Percentiles rank a stretch among this genome's conserved stretches.
Conservation (phyloP, 2,113 vertebrate species). For the Sylvietta virens region DNA sequence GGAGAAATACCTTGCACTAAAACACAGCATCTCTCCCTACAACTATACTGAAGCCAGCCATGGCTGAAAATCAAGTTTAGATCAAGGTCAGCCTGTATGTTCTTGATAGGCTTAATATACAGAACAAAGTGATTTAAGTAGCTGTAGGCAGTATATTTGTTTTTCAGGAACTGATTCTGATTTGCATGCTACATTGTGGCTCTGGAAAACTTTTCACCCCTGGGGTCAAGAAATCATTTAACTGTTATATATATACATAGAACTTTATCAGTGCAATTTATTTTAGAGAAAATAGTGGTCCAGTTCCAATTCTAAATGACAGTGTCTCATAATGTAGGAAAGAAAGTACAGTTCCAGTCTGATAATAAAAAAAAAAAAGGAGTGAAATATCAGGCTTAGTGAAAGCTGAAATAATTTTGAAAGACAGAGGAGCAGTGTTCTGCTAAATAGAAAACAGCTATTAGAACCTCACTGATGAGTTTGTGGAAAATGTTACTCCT, state of each 20-base stretch:
- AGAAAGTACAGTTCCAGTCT: background rate
- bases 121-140: background rate
- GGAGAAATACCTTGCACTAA: background rate
- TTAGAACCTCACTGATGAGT: background rate
- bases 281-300: background rate
- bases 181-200: background rate
- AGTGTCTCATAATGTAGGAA: background rate
- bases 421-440: background rate
- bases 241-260: background rate
- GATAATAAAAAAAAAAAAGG: background rate
- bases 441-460: background rate
- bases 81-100: background rate
- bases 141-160: background rate
- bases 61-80: background rate
- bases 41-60: background rate
- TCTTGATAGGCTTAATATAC: background rate
- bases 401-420: background rate
- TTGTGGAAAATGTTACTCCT: background rate
- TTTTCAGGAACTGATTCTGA: background rate
- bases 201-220: background rate
- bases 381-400: background rate
- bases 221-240: background rate
- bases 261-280: background rate
- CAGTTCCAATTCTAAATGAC: background rate
- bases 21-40: background rate